Base-by-base conservation (phyloP, 2,888 invertebrate species). In the Vannuccia rotundouncinata region DNA sequence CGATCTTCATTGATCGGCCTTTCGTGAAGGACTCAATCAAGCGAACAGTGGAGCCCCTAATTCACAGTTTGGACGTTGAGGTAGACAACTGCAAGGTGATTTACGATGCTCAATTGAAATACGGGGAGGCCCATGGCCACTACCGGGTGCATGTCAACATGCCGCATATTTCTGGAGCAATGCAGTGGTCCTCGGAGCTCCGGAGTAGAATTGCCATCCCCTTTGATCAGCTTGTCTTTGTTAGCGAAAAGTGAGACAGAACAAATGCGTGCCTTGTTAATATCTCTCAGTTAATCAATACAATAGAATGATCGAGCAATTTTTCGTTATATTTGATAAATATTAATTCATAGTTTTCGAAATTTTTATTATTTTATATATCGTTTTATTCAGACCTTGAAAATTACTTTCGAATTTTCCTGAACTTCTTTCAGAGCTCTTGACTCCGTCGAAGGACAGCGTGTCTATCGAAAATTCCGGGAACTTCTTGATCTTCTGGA, bases 131-230 rank as follows among this genome's bases (percentile, higher is more conserved):
- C 17, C 66, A 78, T 25, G 75, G 75, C 13, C 31, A 2, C 31
- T 75, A 75, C 29, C 22, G 1, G 0, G 78, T 78, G 13, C 77
- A 77, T n/a, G 22, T 29, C 0, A 78, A 78, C 75, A 59, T 76
- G 78, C 78, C 78, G 28, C 22, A 45, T 17, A 28, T 78, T 22
- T 17, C 78, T 59, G 78, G 78, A 22, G 75, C 78, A 13, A 75
- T 78, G 22, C 31, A 78, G 28, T 78, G 78, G 78, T 76, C 78
- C 0, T 2, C 22, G 1, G 77, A 78, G 28, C 66, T 78, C 22
- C 74, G 78, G 0, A 25, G 28, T 1, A 22, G 78, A 29, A 5
- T 75, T 0, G 22, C 25, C 1, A 17, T 29, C 1, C 78, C 78
- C 0, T 45, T 78, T 29, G 78, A 78, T 17, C 66, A 78, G 28